Evolutionary conservation across 2,888 invertebrate species (phyloP), one percentile per base, ranked within the genome.

Genomic region (Eupithecia exiguata): DNA sequence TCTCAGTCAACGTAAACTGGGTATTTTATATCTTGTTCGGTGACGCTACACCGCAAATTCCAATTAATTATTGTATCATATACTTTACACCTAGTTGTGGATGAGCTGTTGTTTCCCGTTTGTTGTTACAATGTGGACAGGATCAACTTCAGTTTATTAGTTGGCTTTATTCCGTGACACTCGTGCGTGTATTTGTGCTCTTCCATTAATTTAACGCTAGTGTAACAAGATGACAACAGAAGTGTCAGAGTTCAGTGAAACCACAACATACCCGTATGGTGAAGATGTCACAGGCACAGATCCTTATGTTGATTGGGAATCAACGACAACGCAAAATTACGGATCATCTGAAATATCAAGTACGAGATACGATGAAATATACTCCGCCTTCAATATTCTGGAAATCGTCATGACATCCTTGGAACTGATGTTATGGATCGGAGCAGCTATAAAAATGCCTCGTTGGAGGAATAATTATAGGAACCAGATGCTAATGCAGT

Each of bases 401-500:
- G 92, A 92, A 87, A 89, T 92, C 70, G 80, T 91, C 35, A 91
- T 94, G 92, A 91, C 91, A 77, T 84, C 90, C 74, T 68, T 91
- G 75, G 92, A 93, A 79, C 82, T 92, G 81, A 79, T 87, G 43
- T 81, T 93, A 81, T 88, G 91, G 80, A 80, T 89, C 30, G 71
- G 84, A 65, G 91, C 92, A 84, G 90, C 89, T 84, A 82, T 87
- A n/a, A 91, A 88, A 76, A 87, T 92, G 80, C 84, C 84, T 36
- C 84, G 88, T n/a, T 93, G 93, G 93, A 88, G 90, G 77, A 89
- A 83, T 78, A 94, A 94, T 79, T 93, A 92, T 77, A 91, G 93
- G 79, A 94, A 93, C 79, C 93, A 93, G 85, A 92, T 94, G 92
- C 82, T 94, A 77, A 87, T 92, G 87, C 93, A 94, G 81, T 82